Percentiles rank a stretch among this genome's conserved stretches.
phyloP scores from a whole-genome alignment of 2,888 invertebrate genomes.

The Aelia acuminata region DNA sequence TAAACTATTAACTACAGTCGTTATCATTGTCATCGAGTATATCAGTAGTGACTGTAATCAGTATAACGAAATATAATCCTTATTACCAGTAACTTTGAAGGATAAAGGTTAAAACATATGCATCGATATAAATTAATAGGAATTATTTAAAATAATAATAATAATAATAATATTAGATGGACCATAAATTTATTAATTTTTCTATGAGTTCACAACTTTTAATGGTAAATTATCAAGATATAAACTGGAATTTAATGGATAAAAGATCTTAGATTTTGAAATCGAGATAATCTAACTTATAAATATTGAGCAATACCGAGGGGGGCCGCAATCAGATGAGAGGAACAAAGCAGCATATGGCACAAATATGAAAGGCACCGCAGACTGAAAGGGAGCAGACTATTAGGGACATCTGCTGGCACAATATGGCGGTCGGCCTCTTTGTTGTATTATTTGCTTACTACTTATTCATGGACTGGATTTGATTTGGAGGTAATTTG shows the following conservation, averaged over 20 bases:
- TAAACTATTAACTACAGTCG: too few relatives aligned
- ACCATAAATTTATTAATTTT: too few relatives aligned
- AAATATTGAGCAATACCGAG: neutral
- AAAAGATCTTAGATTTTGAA: neutral
- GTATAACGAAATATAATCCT: too few relatives aligned
- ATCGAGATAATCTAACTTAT: neutral
- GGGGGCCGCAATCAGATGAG: neutral
- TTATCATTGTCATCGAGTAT: too few relatives aligned
- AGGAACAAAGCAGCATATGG: constrained; percentile 33
- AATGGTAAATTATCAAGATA: too few relatives aligned
- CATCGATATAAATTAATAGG: too few relatives aligned
- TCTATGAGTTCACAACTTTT: too few relatives aligned
- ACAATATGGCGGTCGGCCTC: neutral
- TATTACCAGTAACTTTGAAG: too few relatives aligned
- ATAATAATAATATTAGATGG: too few relatives aligned
- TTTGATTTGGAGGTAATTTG: neutral
- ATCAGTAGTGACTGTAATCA: too few relatives aligned
- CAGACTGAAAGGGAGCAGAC: constrained; percentile 4
- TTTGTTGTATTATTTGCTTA: constrained; percentile 28
- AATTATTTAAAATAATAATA: too few relatives aligned
- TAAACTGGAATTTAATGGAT: neutral
- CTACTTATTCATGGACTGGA: neutral
- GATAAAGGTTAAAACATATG: too few relatives aligned
- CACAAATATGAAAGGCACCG: neutral
- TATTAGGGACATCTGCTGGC: constrained; percentile 36